phyloP scores from a whole-genome alignment of 23 tunicate species.

The Trididemnum miniatum region DNA sequence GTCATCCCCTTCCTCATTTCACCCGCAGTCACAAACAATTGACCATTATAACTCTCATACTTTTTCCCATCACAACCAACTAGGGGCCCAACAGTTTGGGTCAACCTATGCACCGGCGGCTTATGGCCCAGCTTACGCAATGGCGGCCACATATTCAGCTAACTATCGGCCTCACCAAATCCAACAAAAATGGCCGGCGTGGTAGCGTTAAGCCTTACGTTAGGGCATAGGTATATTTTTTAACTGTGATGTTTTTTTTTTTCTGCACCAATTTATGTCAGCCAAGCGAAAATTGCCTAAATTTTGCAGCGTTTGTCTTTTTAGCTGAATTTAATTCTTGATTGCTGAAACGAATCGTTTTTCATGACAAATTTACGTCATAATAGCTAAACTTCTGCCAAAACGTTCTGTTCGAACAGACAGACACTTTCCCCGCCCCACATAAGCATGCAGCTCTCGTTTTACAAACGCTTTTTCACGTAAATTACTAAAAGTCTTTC shows the following conservation, averaged over 20 bases:
- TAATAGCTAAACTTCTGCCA: background rate
- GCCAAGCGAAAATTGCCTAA: no score
- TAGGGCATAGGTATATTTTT: background rate
- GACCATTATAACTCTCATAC: background rate
- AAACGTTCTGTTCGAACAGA: background rate
- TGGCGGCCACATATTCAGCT: conserved; percentile 18
- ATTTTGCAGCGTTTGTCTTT: no score
- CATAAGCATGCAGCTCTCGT: no score
- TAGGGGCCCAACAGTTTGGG: conserved; percentile 24
- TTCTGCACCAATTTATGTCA: background rate
- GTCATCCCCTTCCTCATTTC: background rate
- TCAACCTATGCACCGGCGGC: conserved; percentile 21
- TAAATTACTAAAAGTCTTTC: no score
- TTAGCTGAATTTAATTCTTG: no score
- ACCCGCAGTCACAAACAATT: background rate
- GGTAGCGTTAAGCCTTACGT: no score
- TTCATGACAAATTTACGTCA: background rate
- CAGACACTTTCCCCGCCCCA: no score
- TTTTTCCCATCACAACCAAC: conserved; percentile 29
- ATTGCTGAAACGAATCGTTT: background rate
- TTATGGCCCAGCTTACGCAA: conserved; percentile 40
- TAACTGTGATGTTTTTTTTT: background rate
- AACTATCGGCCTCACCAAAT: conserved; percentile 30
- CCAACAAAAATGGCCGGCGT: conserved; percentile 64
- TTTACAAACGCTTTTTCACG: no score